Conservation (phyloP, 1,140 invertebrate genomes). For the Ephestia elutella region DNA sequence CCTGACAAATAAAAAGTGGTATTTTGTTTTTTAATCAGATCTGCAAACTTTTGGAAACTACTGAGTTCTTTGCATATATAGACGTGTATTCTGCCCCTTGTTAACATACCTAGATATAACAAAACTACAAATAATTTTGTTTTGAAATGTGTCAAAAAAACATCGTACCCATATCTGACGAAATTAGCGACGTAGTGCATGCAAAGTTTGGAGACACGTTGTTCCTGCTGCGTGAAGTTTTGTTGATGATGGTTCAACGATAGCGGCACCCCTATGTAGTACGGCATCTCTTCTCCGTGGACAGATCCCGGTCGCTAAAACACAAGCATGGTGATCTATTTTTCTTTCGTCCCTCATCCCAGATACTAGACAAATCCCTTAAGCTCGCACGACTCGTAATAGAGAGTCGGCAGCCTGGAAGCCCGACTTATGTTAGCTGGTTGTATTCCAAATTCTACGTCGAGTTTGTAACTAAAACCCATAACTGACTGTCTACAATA, state of each 20-base stretch:
- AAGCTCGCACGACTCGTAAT: not conserved
- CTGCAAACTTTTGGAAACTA: no score
- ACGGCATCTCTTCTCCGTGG: conserved; percentile 95
- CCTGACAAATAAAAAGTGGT: no score
- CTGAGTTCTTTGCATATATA: no score
- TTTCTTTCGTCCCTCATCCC: not conserved
- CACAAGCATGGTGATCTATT: not conserved
- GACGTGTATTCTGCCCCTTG: no score
- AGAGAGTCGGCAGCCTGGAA: not conserved
- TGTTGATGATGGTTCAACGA: conserved; percentile 75
- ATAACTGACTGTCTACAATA: conserved; percentile 5
- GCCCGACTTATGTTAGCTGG: not conserved
- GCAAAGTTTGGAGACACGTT: conserved; percentile 82
- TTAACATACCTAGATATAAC: no score
- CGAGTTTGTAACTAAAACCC: not conserved
- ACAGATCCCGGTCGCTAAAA: conserved; percentile 82
- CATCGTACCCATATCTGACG: conserved; percentile 83
- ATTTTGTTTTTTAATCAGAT: not conserved
- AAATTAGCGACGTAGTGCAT: conserved; percentile 90
- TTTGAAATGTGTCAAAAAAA: no score
- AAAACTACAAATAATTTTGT: no score
- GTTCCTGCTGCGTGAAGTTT: conserved; percentile 84
- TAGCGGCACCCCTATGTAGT: conserved; percentile 93
- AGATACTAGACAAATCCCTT: conserved; percentile 9
- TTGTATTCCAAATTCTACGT: not conserved